Conservation (phyloP, 1,140 invertebrate species). For the Lordiphosa collinella region DNA sequence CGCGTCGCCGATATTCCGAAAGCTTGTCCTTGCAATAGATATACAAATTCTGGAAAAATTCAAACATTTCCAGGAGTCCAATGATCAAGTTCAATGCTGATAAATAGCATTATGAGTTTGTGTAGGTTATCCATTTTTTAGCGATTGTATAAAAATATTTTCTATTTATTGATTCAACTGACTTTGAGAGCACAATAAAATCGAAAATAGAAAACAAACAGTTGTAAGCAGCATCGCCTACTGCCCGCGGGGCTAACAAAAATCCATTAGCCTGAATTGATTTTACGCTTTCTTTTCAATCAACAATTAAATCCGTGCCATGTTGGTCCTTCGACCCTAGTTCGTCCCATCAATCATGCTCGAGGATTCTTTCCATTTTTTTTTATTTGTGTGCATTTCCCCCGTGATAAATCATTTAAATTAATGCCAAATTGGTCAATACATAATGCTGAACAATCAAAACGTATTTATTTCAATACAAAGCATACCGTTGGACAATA, state of each 20-base stretch:
- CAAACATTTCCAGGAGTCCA: too few species aligned
- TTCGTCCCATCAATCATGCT: slow-evolving; percentile 55
- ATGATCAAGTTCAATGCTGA: too few species aligned
- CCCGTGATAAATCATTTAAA: slow-evolving; percentile 46
- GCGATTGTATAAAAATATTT: too few species aligned
- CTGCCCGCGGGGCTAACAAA: background rate
- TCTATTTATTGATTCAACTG: too few species aligned
- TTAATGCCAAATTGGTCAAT: slow-evolving; percentile 56
- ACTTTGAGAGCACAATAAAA: background rate
- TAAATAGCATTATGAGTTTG: too few species aligned
- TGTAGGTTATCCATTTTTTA: too few species aligned
- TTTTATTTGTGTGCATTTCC: background rate
- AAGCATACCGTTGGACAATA: slow-evolving; percentile 25
- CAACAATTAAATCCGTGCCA: slow-evolving; percentile 56
- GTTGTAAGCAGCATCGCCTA: background rate
- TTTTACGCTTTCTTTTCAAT: slow-evolving; percentile 55
- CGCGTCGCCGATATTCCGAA: too few species aligned
- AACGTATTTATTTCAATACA: slow-evolving; percentile 41
- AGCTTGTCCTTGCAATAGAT: background rate
- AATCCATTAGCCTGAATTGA: slow-evolving; percentile 59
- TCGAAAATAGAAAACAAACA: background rate
- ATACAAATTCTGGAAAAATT: too few species aligned
- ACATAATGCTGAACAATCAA: slow-evolving; percentile 45
- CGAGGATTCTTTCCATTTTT: slow-evolving; percentile 27
- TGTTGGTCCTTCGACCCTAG: background rate